Evolutionary conservation across 2,888 invertebrate genomes (phyloP).

Genomic region (Eutolmus rufibarbis): DNA sequence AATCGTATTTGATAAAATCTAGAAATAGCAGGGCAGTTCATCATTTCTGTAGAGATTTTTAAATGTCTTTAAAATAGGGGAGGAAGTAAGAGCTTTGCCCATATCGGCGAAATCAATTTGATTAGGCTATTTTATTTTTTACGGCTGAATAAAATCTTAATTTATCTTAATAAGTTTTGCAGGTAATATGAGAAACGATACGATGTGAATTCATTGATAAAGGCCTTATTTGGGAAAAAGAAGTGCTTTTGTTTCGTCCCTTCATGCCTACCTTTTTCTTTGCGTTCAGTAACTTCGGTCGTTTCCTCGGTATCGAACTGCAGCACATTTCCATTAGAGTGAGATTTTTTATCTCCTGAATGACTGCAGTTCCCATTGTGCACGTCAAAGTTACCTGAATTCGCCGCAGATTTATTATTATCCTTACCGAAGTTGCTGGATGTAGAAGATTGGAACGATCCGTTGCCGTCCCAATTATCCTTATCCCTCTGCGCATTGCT

Average conservation of each 20-base stretch:
- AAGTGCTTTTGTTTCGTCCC: background rate
- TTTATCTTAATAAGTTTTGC: no score
- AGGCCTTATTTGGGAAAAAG: background rate
- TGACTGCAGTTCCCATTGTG: slow-evolving; percentile 7
- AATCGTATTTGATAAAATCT: background rate
- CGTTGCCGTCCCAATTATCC: slow-evolving; percentile 45
- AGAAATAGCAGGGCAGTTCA: background rate
- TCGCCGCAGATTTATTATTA: background rate
- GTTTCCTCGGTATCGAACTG: slow-evolving; percentile 58
- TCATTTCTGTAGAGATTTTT: no score
- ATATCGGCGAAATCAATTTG: background rate
- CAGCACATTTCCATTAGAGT: slow-evolving; percentile 56
- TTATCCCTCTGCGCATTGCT: slow-evolving; percentile 40
- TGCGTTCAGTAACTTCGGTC: slow-evolving; percentile 57
- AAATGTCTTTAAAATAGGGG: no score
- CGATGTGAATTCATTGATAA: background rate
- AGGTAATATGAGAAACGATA: no score
- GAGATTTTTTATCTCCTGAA: slow-evolving; percentile 47
- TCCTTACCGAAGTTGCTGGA: slow-evolving; percentile 39
- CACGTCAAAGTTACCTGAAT: slow-evolving; percentile 16
- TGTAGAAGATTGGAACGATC: slow-evolving; percentile 33
- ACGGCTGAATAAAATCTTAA: no score
- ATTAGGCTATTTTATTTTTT: background rate
- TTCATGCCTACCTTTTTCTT: slow-evolving; percentile 10
- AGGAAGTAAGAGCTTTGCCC: background rate